A percentile compares a stretch with the other conserved stretches of the same genome.
phyloP scores from a whole-genome alignment of 1,140 invertebrate species.

The Penaeus vannamei region DNA sequence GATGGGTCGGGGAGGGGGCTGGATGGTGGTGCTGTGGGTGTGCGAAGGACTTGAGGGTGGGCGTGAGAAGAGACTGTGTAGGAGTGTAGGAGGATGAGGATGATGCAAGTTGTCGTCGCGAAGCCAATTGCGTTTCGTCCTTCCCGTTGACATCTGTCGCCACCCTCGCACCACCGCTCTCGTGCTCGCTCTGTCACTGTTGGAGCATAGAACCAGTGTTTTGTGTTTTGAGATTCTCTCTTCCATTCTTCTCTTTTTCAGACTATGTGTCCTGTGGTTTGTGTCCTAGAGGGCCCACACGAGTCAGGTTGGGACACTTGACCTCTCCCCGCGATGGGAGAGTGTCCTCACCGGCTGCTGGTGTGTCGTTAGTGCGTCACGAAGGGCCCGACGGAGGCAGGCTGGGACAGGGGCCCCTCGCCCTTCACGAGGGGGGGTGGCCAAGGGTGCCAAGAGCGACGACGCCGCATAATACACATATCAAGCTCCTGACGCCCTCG shows the following conservation, averaged over 20 bases:
- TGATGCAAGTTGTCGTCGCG: too few relatives aligned
- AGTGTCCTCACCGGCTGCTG: not conserved
- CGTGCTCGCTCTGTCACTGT: not conserved
- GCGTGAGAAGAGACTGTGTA: not conserved
- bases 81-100: too few relatives aligned
- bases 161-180: too few relatives aligned
- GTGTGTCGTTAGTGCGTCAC: slow-evolving; percentile 6
- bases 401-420: not conserved
- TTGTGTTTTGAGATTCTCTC: not conserved
- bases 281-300: slow-evolving; percentile 1
- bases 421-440: not conserved
- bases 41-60: slow-evolving; percentile 23
- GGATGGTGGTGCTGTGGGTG: not conserved
- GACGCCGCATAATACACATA: slow-evolving; percentile 47
- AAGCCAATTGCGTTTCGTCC: too few relatives aligned
- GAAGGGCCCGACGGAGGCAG: slow-evolving; percentile 25
- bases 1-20: not conserved
- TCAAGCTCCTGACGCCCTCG: slow-evolving; percentile 42
- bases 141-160: too few relatives aligned
- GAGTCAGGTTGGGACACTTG: slow-evolving; percentile 21
- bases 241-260: too few relatives aligned
- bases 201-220: not conserved
- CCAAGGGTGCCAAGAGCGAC: slow-evolving; percentile 41
- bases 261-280: too few relatives aligned
- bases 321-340: not conserved